phyloP scores from a whole-genome alignment of 2,113 vertebrate species.

The Xiphias gladius region DNA sequence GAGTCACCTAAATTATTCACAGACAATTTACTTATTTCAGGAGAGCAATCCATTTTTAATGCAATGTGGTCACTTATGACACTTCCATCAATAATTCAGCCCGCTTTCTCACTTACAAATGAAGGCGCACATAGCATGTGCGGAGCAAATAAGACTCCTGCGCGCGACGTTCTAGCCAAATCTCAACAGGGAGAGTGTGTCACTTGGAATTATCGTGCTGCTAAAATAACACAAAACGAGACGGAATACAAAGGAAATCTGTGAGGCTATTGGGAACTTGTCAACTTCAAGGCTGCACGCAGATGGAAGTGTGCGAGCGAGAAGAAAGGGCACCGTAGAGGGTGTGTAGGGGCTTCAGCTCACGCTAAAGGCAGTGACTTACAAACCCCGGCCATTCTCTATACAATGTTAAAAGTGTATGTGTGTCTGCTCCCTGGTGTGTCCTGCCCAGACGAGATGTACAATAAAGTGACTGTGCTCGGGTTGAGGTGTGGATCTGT shows the following conservation, averaged over 20 bases:
- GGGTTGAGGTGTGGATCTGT: slow-evolving; percentile 56
- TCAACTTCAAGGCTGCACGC: slow-evolving; percentile 22
- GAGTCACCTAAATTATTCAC: slow-evolving; percentile 79
- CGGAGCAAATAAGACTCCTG: slow-evolving; percentile 53
- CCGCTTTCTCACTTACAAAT: slow-evolving; percentile 66
- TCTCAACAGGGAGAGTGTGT: slow-evolving; percentile 44
- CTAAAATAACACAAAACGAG: slow-evolving; percentile 35
- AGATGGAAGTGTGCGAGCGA: slow-evolving; percentile 26
- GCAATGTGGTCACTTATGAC: slow-evolving; percentile 78
- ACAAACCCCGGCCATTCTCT: slow-evolving; percentile 19
- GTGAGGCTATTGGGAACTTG: slow-evolving; percentile 18
- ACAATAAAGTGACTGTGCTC: slow-evolving; percentile 46
- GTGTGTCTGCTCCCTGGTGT: slow-evolving; percentile 49
- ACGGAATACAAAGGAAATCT: not conserved
- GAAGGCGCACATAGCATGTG: slow-evolving; percentile 25
- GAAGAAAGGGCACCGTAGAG: not conserved
- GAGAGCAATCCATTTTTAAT: slow-evolving; percentile 81
- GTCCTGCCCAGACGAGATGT: slow-evolving; percentile 24
- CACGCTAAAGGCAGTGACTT: slow-evolving; percentile 39
- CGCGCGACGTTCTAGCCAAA: slow-evolving; percentile 15
- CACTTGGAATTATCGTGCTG: slow-evolving; percentile 37
- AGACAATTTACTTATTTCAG: slow-evolving; percentile 82
- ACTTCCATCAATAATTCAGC: slow-evolving; percentile 80
- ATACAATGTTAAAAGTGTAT: slow-evolving; percentile 13
- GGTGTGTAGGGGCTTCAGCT: not conserved